Base-by-base conservation (phyloP, 2,797 vertebrate genomes). In the Oryzias dopingdopingensis region DNA sequence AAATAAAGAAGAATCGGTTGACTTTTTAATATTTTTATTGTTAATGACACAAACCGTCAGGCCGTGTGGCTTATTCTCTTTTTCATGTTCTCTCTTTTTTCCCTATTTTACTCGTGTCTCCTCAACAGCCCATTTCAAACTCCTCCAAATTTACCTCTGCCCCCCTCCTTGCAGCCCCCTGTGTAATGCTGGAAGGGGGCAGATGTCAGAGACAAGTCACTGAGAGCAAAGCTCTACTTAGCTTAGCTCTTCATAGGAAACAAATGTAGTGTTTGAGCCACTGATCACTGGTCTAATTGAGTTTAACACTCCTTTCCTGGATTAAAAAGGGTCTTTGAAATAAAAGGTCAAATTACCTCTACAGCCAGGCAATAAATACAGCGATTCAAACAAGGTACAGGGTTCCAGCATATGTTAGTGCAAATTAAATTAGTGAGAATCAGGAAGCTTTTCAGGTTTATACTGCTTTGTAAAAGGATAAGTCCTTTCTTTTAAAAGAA, bases 351-450 rank as follows among this genome's bases (percentile, higher is more conserved):
- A 90, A 93, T 92, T 91, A 91, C 87, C 91, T 92, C 90, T 72
- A 76, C 86, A 90, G 89, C 89, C 91, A 91, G 89, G 90, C 89
- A 91, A 92, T 93, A 93, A 92, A 93, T 93, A 93, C 32, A 37
- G 10, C 32, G 10, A 91, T 89, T 91, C 89, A 90, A 92, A 92
- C 89, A 92, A 92, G 90, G 91, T 92, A 93, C 92, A 86, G 78
- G 80, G 84, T 82, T 86, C 84, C 88, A 84, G 89, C 83, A 83
- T 90, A 90, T 86, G 90, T 91, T 87, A 90, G 85, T 82, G 87
- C 80, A 87, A 90, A 92, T 92, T 90, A 85, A 91, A 92, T 93
- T 91, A 92, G 84, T 4, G 71, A 58, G 88, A 88, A 88, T 88
- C 83, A 90, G 72, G 74, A 83, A 82, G 76, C 84, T 79, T 70